These are phyloP conservation scores for Melipona quadrifasciata DNA, from an alignment of 1,140 invertebrate genomes.

Conservation along the genomic window DNA sequence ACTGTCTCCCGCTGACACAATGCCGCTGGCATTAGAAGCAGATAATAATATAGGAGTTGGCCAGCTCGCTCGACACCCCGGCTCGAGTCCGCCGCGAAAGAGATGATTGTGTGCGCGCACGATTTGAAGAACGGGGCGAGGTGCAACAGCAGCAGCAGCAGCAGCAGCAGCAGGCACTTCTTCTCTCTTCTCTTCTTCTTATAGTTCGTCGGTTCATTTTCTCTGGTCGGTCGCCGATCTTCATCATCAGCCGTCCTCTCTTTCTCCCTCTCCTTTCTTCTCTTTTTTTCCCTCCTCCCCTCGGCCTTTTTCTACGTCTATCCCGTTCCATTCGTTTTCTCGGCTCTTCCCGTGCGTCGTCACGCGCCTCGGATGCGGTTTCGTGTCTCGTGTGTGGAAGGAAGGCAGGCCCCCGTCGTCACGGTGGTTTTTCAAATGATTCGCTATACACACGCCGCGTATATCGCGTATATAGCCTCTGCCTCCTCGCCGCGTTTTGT, in stretches of 20 bases:
- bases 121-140: slow-evolving; percentile 39
- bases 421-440: slow-evolving; percentile 60
- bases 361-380: slow-evolving; percentile 59
- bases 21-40: slow-evolving; percentile 51
- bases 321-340: slow-evolving; percentile 8
- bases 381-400: slow-evolving; percentile 50
- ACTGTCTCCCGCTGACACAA: slow-evolving; percentile 52
- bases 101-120: slow-evolving; percentile 30
- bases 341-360: slow-evolving; percentile 50
- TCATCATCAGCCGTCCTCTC: slow-evolving; percentile 16
- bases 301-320: neutral
- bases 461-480: neutral
- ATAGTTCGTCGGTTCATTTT: slow-evolving; percentile 22
- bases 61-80: slow-evolving; percentile 46
- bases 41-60: slow-evolving; percentile 60
- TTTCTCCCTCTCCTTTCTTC: neutral
- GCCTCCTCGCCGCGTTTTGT: slow-evolving; percentile 34
- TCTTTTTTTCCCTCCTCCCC: neutral
- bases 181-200: neutral
- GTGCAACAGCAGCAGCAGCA: neutral
- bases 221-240: slow-evolving; percentile 7
- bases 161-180: too few relatives aligned
- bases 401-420: slow-evolving; percentile 28
- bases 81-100: slow-evolving; percentile 9
- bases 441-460: slow-evolving; percentile 52